Evolutionary conservation across 2,113 vertebrate genomes (phyloP).

Genomic region (Anas platyrhynchos): DNA sequence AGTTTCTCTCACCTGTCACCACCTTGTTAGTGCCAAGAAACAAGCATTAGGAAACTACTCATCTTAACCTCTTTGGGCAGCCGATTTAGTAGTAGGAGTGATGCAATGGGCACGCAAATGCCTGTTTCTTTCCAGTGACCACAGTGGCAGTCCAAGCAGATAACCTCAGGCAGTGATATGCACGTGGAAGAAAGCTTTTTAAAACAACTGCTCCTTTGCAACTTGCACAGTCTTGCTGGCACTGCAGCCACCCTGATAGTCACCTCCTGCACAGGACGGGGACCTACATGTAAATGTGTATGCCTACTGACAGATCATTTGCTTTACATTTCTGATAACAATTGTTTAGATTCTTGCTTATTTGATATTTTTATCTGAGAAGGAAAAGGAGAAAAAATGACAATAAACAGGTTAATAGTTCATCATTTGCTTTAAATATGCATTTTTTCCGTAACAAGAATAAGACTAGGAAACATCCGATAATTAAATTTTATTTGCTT

Average conservation of each 20-base stretch:
- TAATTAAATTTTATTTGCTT: neutral
- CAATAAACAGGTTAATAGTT: neutral
- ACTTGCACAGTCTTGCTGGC: neutral
- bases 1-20: neutral
- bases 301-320: neutral
- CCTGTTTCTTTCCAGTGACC: neutral
- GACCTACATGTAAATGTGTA: rapidly evolving
- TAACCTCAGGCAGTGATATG: neutral
- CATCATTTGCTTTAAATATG: neutral
- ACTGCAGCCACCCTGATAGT: neutral
- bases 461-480: neutral
- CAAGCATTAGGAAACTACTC: neutral
- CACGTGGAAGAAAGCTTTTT: neutral
- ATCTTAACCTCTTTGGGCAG: neutral
- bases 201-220: rapidly evolving
- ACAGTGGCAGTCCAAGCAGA: rapidly evolving
- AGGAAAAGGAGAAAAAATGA: neutral
- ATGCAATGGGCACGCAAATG: neutral
- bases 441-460: neutral
- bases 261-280: neutral
- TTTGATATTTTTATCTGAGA: neutral
- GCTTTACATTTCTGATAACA: neutral
- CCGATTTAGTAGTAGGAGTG: neutral
- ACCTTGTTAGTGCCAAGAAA: neutral
- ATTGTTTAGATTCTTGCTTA: neutral